Evolutionary conservation across 2,888 invertebrate species (phyloP), one percentile per base, ranked within the genome.

Genomic region (Silvanus unidentatus): DNA sequence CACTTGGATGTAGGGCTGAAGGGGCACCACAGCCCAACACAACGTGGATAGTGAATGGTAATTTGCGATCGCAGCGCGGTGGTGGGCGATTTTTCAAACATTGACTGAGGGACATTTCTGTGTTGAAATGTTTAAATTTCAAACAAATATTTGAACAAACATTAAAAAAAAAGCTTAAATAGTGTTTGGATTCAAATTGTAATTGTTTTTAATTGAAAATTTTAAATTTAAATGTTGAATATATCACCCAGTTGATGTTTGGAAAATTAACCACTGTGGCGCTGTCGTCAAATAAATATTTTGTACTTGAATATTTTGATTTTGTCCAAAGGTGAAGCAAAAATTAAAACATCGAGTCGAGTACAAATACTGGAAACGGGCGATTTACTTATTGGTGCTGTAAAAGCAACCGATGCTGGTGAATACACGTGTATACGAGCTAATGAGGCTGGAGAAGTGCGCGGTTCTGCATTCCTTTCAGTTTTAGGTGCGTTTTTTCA

Each of bases 11-110:
- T 72, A 80, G 88, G 57, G 94, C 92, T 16, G 80, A 85, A 43
- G 96, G 96, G 40, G 92, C 95, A 12, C 96, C 96, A 14, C 80
- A 82, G 55, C 96, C 97, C 8, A 90, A 88, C 65, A 81, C 89
- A 47, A 88, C 90, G 36, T 97, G 97, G 97, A 83, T 84, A 63
- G 89, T 86, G 66, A 89, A 91, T 73, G 90, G 94, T 94, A 77
- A 79, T 78, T 32, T 32, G 4, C 32, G 22, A n/a, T n/a, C n/a
- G n/a, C n/a, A n/a, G n/a, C n/a, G n/a, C n/a, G n/a, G n/a, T n/a
- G n/a, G n/a, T n/a, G n/a, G n/a, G n/a, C n/a, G n/a, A n/a, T n/a
- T n/a, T n/a, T n/a, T n/a, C n/a, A n/a, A n/a, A n/a, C n/a, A n/a
- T n/a, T n/a, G n/a, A n/a, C n/a, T n/a, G n/a, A n/a, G n/a, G n/a